Evolutionary conservation across 2,888 invertebrate species (phyloP), one percentile per base, ranked within the genome.

Genomic region (Adineta ricciae): DNA sequence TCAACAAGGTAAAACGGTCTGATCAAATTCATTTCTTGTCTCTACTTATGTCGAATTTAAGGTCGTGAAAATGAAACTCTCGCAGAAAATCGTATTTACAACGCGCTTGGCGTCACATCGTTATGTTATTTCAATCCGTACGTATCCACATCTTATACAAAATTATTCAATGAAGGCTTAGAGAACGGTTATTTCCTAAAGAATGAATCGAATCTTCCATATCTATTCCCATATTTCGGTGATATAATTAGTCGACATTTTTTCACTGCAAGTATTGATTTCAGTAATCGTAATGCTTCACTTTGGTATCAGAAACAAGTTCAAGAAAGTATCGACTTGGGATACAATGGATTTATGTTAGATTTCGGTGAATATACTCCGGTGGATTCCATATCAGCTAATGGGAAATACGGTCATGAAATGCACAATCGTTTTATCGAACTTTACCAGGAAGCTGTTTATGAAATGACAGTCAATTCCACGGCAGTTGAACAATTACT

Each of bases 341-440:
- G 52, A 21, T 84, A 73, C 46, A 84, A 83, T 52, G 86, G 84
- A 32, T 86, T 83, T 83, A 86, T 86, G 84, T 83, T 83, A 50
- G 86, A 86, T 73, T 86, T 78, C 49, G 84, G 86, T n/a, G 86
- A 86, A 56, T 84, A 86, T 82, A 86, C 84, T 16, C 83, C 84
- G 14, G 49, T 64, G 24, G 64, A 86, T 41, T 86, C 84, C 8
- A 72, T 83, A 36, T 84, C 52, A 46, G n/a, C 32, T 54, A 72
- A 82, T 27, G 84, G 82, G 38, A 84, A 83, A 49, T 49, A 36
- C 24, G 84, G 84, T 72, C 46, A 73, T 16, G 50, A 72, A 49
- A 84, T 84, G 32, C 86, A 86, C 46, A 86, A 86, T 73, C 41
- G 78, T 32, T 86, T 84, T 38, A 83, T 84, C 19, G 38, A 83